A percentile compares a stretch with the other conserved stretches of the same genome.
Conservation (phyloP, 1,140 invertebrate genomes). For the Drosophila biarmipes region DNA sequence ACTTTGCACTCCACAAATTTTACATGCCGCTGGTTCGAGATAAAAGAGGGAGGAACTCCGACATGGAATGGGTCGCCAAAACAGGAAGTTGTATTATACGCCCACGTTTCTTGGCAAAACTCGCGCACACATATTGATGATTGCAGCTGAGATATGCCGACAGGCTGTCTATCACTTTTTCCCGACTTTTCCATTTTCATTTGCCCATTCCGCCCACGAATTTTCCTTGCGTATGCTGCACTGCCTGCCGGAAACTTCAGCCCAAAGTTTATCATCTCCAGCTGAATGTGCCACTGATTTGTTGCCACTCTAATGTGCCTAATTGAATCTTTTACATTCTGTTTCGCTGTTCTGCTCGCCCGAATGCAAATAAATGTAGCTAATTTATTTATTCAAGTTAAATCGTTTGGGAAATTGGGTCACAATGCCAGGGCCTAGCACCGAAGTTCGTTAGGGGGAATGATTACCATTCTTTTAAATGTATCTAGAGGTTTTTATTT, state of each 20-base stretch:
- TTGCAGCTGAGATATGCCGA: constrained; percentile 36
- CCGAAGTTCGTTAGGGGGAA: constrained; percentile 23
- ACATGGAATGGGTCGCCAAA: constrained; percentile 19
- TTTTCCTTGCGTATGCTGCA: constrained; percentile 34
- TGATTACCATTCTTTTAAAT: constrained; percentile 34
- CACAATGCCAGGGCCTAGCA: constrained; percentile 6
- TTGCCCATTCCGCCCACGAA: not conserved
- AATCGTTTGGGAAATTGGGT: constrained; percentile 60
- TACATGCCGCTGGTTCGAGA: constrained; percentile 38
- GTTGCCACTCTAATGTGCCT: constrained; percentile 42
- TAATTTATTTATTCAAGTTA: constrained; percentile 63
- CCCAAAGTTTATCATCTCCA: constrained; percentile 43
- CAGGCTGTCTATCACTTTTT: constrained; percentile 33
- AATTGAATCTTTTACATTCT: constrained; percentile 59
- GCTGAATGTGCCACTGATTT: constrained; percentile 54
- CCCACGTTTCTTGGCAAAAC: constrained; percentile 19
- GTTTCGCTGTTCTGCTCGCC: constrained; percentile 17
- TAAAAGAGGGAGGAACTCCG: not conserved
- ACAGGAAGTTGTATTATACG: constrained; percentile 67
- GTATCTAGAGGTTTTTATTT: constrained; percentile 1
- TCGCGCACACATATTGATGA: constrained; percentile 34
- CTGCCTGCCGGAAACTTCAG: constrained; percentile 35
- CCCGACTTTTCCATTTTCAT: constrained; percentile 20
- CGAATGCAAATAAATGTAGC: constrained; percentile 32
- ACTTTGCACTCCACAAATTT: constrained; percentile 67